Conservation (phyloP, 2,797 vertebrate genomes). For the Moxostoma hubbsi region DNA sequence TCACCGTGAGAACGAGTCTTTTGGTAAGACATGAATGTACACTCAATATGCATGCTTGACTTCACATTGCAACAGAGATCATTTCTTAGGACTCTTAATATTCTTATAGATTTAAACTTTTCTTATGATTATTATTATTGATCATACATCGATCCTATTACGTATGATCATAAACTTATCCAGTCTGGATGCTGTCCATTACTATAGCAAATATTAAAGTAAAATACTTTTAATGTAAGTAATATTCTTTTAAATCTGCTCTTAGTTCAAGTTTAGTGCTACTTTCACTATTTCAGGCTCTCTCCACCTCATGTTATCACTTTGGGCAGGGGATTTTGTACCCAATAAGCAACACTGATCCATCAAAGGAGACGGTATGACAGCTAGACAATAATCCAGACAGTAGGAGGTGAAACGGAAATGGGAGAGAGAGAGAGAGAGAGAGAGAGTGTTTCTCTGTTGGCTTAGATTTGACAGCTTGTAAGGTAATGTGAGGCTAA, state of each 20-base stretch:
- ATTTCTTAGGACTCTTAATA: no score
- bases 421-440: background rate
- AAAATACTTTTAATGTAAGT: no score
- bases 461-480: constrained; percentile 30
- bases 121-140: no score
- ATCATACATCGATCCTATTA: no score
- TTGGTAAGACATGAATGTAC: constrained; percentile 80
- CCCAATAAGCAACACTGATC: background rate
- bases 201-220: no score
- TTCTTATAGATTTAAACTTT: no score
- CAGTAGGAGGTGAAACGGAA: background rate
- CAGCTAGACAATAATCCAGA: constrained; percentile 13
- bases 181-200: no score
- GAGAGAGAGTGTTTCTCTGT: background rate
- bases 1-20: constrained; percentile 91
- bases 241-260: constrained; percentile 32
- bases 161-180: no score
- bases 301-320: constrained; percentile 35
- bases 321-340: constrained; percentile 50
- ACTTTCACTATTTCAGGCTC: constrained; percentile 37
- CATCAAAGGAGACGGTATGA: background rate
- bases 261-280: constrained; percentile 20
- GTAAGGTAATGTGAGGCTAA: background rate
- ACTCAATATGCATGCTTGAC: background rate
- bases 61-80: no score